A percentile compares a stretch with the other conserved stretches of the same genome.
These are phyloP conservation scores for Oophaga pumilio DNA, from an alignment of 2,113 vertebrate species.

Conservation along the genomic window DNA sequence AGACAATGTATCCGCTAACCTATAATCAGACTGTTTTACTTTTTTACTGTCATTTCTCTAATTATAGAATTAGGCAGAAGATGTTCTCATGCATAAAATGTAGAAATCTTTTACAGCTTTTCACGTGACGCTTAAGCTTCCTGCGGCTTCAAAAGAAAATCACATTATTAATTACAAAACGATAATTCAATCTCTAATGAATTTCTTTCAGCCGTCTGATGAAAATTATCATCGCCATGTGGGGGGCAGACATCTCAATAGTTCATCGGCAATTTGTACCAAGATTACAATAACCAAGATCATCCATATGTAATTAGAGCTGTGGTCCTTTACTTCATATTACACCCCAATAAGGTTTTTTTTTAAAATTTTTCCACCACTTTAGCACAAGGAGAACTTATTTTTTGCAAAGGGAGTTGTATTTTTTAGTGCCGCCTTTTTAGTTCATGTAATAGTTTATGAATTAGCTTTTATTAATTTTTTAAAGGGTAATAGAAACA, in stretches of 20 bases:
- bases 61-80: constrained; percentile 51
- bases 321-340: too few relatives aligned
- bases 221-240: neutral
- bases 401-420: too few relatives aligned
- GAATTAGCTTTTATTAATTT: too few relatives aligned
- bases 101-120: constrained; percentile 10
- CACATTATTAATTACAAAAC: neutral
- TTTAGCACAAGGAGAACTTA: too few relatives aligned
- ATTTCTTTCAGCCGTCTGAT: neutral
- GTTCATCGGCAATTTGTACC: neutral
- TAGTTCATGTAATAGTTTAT: too few relatives aligned
- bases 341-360: too few relatives aligned
- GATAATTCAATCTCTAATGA: neutral
- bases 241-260: neutral
- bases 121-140: neutral
- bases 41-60: constrained; percentile 50
- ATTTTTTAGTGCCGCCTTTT: too few relatives aligned
- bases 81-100: constrained; percentile 43
- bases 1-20: constrained; percentile 28
- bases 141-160: neutral
- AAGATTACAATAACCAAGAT: neutral
- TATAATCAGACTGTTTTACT: constrained; percentile 53
- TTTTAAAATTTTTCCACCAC: too few relatives aligned
- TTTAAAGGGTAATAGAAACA: too few relatives aligned
- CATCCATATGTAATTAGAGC: neutral